A percentile compares a stretch with the other conserved stretches of the same genome.
Conservation (phyloP, 1,140 invertebrate genomes). For the Heliothis virescens region DNA sequence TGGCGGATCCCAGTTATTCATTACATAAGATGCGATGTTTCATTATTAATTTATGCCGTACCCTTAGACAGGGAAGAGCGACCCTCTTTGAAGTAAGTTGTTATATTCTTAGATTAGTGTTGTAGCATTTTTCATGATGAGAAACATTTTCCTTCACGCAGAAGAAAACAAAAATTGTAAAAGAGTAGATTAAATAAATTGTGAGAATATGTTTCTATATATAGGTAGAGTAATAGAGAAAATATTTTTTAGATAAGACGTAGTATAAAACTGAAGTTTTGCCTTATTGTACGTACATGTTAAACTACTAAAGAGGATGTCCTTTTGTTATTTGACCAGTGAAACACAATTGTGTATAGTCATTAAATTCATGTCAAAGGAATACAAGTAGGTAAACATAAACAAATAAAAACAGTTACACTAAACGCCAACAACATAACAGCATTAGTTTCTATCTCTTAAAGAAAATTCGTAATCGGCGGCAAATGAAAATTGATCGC, state of each 20-base stretch:
- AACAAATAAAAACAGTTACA: not conserved
- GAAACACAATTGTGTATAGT: no score
- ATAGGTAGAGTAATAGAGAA: no score
- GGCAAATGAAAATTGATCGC: conserved; percentile 84
- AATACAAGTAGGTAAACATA: not conserved
- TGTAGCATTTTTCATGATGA: conserved; percentile 38
- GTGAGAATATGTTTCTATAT: not conserved
- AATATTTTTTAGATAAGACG: no score
- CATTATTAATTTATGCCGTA: conserved; percentile 50
- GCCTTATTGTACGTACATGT: no score
- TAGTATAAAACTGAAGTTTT: no score
- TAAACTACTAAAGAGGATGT: no score
- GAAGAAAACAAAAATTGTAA: not conserved
- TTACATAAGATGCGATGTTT: conserved; percentile 58
- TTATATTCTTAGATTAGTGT: conserved; percentile 40
- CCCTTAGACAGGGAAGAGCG: conserved; percentile 11
- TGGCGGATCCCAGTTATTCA: conserved; percentile 63
- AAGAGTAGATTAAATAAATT: not conserved
- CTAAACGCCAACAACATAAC: conserved; percentile 25
- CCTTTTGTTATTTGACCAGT: no score
- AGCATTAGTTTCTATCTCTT: conserved; percentile 55
- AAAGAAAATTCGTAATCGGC: conserved; percentile 75
- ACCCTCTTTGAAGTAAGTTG: conserved; percentile 28
- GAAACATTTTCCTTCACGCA: conserved; percentile 2
- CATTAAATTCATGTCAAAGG: not conserved